phyloP scores from a whole-genome alignment of 2,797 vertebrate genomes.

The Hyperoplus immaculatus region DNA sequence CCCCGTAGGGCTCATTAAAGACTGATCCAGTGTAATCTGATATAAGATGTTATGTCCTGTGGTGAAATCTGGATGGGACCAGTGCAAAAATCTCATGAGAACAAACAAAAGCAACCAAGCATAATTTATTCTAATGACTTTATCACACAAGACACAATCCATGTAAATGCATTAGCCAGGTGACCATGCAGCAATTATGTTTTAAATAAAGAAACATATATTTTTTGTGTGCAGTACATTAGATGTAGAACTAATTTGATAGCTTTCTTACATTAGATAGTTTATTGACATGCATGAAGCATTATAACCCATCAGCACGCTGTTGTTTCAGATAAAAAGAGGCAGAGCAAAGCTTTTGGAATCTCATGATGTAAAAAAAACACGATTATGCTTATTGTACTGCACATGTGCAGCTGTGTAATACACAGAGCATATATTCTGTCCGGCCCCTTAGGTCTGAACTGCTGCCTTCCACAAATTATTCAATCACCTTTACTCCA shows the following conservation, averaged over 20 bases:
- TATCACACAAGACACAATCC: constrained; percentile 8
- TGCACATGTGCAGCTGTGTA: background rate
- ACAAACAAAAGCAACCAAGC: constrained; percentile 12
- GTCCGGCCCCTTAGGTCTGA: background rate
- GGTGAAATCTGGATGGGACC: constrained; percentile 29
- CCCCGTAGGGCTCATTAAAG: constrained; percentile 47
- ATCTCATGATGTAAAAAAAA: background rate
- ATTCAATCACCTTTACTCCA: constrained; percentile 10
- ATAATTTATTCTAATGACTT: constrained; percentile 23
- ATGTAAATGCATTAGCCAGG: constrained; percentile 6
- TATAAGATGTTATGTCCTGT: constrained; percentile 23
- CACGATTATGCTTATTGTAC: background rate
- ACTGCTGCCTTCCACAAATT: constrained; percentile 13
- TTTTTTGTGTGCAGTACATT: constrained; percentile 5
- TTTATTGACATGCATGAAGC: constrained; percentile 33
- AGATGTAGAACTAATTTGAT: constrained; percentile 24
- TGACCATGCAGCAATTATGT: background rate
- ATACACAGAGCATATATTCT: constrained; percentile 5
- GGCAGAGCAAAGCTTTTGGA: constrained; percentile 10
- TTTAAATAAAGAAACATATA: background rate
- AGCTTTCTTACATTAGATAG: constrained; percentile 9
- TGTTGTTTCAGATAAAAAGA: background rate
- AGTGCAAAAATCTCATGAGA: constrained; percentile 6
- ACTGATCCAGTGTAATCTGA: constrained; percentile 52
- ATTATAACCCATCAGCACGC: constrained; percentile 15